Conservation (phyloP, 92 coral and sea anemone species). For the Epizoanthus fatuus region DNA sequence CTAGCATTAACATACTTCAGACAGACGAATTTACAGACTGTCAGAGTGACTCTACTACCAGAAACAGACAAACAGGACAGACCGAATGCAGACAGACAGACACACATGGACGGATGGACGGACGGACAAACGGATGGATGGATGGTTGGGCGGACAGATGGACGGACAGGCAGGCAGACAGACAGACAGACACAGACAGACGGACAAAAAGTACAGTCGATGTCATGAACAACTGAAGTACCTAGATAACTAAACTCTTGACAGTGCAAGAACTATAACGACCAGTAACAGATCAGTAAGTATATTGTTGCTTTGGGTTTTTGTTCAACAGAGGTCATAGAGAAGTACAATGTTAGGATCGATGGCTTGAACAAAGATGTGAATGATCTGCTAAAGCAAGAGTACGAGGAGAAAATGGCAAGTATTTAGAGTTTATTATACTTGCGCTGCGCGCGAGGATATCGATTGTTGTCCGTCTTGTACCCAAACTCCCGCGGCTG, state of each 20-base stretch:
- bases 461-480: too few relatives aligned
- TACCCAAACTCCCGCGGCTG: too few relatives aligned
- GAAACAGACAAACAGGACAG: neutral
- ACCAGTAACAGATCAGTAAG: too few relatives aligned
- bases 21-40: too few relatives aligned
- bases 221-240: too few relatives aligned
- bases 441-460: too few relatives aligned
- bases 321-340: constrained; percentile 80
- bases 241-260: too few relatives aligned
- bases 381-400: constrained; percentile 89
- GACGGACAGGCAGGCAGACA: neutral
- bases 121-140: neutral
- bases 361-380: constrained; percentile 83
- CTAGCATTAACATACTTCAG: too few relatives aligned
- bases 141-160: neutral
- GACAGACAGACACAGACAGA: neutral
- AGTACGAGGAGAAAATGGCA: constrained; percentile 94
- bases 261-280: too few relatives aligned
- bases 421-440: neutral
- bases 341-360: constrained; percentile 78
- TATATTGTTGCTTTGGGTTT: neutral
- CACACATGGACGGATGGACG: neutral
- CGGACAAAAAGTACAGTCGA: neutral
- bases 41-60: too few relatives aligned
- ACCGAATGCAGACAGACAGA: neutral